Base-by-base conservation (phyloP, 2,888 invertebrate genomes). In the Aromia moschata region DNA sequence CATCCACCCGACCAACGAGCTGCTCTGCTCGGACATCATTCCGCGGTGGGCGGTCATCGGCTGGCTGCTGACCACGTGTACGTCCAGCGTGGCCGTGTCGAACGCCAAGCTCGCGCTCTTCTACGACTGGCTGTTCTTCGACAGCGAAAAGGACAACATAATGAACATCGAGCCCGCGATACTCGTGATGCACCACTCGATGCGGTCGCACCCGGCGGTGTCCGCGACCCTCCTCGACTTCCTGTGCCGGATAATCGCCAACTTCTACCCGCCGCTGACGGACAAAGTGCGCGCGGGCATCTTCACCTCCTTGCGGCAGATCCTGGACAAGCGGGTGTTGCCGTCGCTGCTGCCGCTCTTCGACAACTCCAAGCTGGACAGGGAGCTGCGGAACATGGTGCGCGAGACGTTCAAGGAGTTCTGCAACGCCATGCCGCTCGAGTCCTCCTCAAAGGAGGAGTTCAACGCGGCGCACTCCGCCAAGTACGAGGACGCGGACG, bases 121-220 rank as follows among this genome's bases (percentile, higher is more conserved):
- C 80, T 95, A 93, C 80, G 96, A 96, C 80, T 96, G 96, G 96
- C 82, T 96, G 38, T 92, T 94, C 75, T 96, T 92, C 81, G 94
- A 96, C 72, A 87, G 92, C 14, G 92, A 92, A 69, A 92, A 91
- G 77, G 95, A 96, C 80, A 95, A 94, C 78, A 96, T 96, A 65
- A 96, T 96, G 96, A 95, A 96, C 80, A 95, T 96, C 70, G 95
- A 96, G 82, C 95, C 96, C 15, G 95, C 94, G 9, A 94, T 96
- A 72, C 85, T 96, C 67, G 94, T 96, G 16, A 96, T 96, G 94
- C 92, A 92, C 80, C 92, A 95, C 83, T 95, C 94, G 41, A 91
- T 96, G 89, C 85, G 93, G 75, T 92, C 93, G 58, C 95, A 96
- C 82, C 93, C 94, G 43, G 91, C 91, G 12, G 93, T 95, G 65